These are phyloP conservation scores for Steinernema khuongi DNA, from an alignment of 1,140 invertebrate genomes.

Conservation along the genomic window DNA sequence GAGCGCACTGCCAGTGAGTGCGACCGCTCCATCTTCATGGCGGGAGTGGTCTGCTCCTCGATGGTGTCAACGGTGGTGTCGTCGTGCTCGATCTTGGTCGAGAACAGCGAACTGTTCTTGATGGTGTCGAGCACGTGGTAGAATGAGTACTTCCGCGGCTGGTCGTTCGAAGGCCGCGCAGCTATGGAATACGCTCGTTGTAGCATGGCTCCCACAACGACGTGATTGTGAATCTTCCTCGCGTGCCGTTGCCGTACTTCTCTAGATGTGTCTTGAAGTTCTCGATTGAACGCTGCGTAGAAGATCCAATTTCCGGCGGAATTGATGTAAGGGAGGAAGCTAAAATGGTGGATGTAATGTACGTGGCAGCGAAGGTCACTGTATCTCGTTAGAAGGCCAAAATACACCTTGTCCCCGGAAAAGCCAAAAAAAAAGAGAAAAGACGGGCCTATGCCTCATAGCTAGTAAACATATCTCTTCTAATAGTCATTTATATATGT, in stretches of 20 bases:
- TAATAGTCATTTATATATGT: too few relatives aligned
- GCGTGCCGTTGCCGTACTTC: not conserved
- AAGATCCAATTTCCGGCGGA: not conserved
- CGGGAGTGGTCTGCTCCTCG: too few relatives aligned
- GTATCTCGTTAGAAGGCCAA: too few relatives aligned
- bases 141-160: not conserved
- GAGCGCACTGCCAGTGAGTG: too few relatives aligned
- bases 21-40: too few relatives aligned
- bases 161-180: not conserved
- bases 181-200: not conserved
- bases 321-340: not conserved
- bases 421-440: too few relatives aligned
- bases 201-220: not conserved
- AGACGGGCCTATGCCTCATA: too few relatives aligned
- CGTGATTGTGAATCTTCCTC: not conserved
- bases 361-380: too few relatives aligned
- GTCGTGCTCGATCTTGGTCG: not conserved
- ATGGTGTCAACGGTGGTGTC: too few relatives aligned
- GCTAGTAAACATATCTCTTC: too few relatives aligned
- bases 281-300: not conserved
- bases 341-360: not conserved
- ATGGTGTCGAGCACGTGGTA: not conserved
- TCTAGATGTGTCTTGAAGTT: not conserved
- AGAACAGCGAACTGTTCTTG: not conserved
- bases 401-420: too few relatives aligned